Base-by-base conservation (phyloP, 2,113 vertebrate genomes). In the Phyllopteryx taeniolatus region DNA sequence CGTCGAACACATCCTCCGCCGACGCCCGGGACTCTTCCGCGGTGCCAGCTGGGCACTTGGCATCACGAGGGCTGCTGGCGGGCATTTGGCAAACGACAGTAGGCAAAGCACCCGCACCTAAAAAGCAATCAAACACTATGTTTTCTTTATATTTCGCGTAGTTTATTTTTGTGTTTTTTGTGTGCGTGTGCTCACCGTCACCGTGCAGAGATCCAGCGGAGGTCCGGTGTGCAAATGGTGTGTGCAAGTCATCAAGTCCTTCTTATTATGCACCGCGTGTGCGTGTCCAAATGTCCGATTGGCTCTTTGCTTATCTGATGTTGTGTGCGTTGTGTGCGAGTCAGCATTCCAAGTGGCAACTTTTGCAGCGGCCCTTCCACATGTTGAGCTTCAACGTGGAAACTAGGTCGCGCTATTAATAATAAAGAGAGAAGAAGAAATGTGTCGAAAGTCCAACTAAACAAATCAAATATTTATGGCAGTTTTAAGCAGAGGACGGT, bases 1-100 rank as follows among this genome's bases (percentile, higher is more conserved):
- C 86, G 75, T 98, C 97, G 75, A 95, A 95, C 49, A 86, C 13
- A 68, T 98, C 96, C 0, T 98, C 97, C 43, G 43, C 1, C 33
- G 10, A 20, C 20, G 27, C 14, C 57, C 13, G 57, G 1, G 60
- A 62, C 31, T 62, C 33, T 5, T 63, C 35, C 35, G 35, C 33
- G 35, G 3, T 15, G 22, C 2, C 22, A 5, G 44, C 64, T 66
- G 14, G n/a, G 22, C 64, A 47, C 47, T 66, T 47, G 39, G 42
- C 62, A 17, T 14, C 59, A 35, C 14, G 17, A 11, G 4, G 35
- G 35, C 35, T 39, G 35, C 35, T 39, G 35, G 35, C 35, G 35
- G 35, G 35, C 35, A 39, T 39, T 5, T 39, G 27, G 59, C 27
- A 47, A 47, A 49, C 7, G 14, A 31, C 64, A 31, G 59, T 61